Evolutionary conservation across 1,140 invertebrate genomes (phyloP), one percentile per base, ranked within the genome.

Genomic region (Drosophila truncata): DNA sequence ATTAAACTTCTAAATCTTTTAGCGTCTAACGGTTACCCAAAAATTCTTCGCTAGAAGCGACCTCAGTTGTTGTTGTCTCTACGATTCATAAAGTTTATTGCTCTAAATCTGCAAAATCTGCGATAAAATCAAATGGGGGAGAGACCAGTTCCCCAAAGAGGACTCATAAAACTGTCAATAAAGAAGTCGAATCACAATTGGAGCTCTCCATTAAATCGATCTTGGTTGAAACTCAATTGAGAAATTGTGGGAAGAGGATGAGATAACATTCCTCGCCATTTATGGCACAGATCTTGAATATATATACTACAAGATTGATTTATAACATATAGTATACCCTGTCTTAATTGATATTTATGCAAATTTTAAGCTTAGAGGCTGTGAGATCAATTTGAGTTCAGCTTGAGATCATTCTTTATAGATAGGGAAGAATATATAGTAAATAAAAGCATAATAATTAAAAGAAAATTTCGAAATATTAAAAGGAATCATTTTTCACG

Each of bases 51-150:
- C 67, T 50, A 37, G 27, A 13, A 11, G 7, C 46, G 23, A n/a
- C 14, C 14, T 16, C 20, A 20, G 46, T 10, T n/a, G 29, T 11
- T 33, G 52, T 1, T 37, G 31, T 55, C 25, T 35, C 20, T n/a
- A 61, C 63, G 47, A 80, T 88, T 75, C 85, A 78, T 71, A 81
- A 71, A 84, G 84, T 87, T 88, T 88, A 81, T 88, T 88, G 84
- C 75, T 82, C 70, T 52, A 88, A 78, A 87, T 88, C 71, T 62
- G 29, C 18, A 23, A 42, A 52, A 76, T 63, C 50, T 58, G 39
- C 16, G 29, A 52, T 49, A 65, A 80, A 78, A 81, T 82, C 59
- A 74, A 58, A 54, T 59, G 71, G 55, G 50, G n/a, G n/a, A 31
- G 42, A 72, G 78, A 27, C 42, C 66, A 57, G 55, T 70, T 46